phyloP scores from a whole-genome alignment of 2,113 vertebrate genomes.

The Cyphomyrus discorhynchus region DNA sequence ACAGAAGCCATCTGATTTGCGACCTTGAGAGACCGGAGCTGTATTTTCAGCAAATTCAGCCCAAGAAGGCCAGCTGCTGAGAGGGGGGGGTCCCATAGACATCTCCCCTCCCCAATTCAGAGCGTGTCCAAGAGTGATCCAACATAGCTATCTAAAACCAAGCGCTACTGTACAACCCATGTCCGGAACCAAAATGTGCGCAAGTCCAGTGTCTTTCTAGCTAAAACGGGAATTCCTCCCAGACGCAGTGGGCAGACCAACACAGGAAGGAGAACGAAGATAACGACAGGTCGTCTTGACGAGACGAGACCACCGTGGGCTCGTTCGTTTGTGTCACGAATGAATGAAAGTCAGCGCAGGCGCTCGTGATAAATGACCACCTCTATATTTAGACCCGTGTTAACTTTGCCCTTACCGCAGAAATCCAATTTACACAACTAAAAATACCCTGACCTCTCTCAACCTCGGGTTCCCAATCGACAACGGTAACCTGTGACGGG shows the following conservation, averaged over 20 bases:
- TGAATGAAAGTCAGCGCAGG: not conserved
- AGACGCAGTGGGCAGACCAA: not conserved
- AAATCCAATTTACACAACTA: slow-evolving; percentile 37
- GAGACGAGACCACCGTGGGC: not conserved
- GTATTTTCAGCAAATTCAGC: not conserved
- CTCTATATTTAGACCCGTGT: slow-evolving; percentile 12
- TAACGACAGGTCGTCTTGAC: too few species aligned
- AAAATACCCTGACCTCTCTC: slow-evolving; percentile 31
- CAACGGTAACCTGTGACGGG: not conserved
- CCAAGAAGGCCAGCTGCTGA: not conserved
- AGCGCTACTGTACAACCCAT: not conserved
- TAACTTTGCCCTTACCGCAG: slow-evolving; percentile 22
- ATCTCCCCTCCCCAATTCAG: slow-evolving; percentile 6
- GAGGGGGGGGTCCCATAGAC: not conserved
- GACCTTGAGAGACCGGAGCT: not conserved
- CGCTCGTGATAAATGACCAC: not conserved
- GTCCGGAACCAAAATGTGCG: not conserved
- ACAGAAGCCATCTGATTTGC: not conserved
- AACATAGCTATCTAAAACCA: not conserved
- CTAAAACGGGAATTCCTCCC: not conserved
- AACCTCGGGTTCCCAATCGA: slow-evolving; percentile 6
- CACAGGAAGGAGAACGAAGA: not conserved
- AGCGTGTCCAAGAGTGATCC: slow-evolving; percentile 17
- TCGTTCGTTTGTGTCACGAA: not conserved
- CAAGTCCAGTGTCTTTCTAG: not conserved